Evolutionary conservation across 2,888 invertebrate genomes (phyloP).

Genomic region (Acanthococcus lagerstroemiae): DNA sequence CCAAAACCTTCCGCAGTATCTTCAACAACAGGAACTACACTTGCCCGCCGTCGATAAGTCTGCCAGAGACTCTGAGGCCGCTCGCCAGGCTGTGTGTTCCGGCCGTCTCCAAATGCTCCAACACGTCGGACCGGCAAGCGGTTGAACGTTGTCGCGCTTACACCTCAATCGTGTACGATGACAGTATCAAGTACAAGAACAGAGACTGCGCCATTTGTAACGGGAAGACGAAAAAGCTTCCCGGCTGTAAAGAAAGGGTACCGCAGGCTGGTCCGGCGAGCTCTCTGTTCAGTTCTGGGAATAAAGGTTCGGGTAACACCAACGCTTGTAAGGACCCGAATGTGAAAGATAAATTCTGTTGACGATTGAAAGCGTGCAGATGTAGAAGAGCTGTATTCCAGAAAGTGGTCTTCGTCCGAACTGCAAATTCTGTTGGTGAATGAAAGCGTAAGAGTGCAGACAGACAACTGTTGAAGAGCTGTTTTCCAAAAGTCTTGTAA

Average conservation of each 20-base stretch:
- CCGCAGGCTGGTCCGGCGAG: no score
- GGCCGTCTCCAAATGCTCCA: not conserved
- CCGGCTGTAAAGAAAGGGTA: not conserved
- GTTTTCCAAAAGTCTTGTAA: no score
- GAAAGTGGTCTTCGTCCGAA: no score
- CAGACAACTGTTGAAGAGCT: no score
- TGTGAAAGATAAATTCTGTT: no score
- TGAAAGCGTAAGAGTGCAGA: no score
- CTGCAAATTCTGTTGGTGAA: no score
- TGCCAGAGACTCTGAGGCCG: not conserved
- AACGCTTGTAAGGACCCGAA: no score
- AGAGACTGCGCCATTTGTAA: slow-evolving; percentile 9
- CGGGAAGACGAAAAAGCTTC: not conserved
- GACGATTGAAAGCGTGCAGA: no score
- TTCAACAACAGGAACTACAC: not conserved
- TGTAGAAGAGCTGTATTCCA: no score
- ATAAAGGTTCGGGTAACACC: no score
- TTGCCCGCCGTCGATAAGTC: not conserved
- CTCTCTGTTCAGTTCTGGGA: no score
- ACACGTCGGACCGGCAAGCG: not conserved
- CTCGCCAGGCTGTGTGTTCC: not conserved
- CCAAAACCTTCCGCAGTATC: slow-evolving; percentile 7
- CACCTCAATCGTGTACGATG: slow-evolving; percentile 1
- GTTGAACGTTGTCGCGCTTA: not conserved
- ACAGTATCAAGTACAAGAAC: not conserved